Evolutionary conservation across 2,113 vertebrate genomes (phyloP).

Genomic region (Nothocercus nigrocapillus): DNA sequence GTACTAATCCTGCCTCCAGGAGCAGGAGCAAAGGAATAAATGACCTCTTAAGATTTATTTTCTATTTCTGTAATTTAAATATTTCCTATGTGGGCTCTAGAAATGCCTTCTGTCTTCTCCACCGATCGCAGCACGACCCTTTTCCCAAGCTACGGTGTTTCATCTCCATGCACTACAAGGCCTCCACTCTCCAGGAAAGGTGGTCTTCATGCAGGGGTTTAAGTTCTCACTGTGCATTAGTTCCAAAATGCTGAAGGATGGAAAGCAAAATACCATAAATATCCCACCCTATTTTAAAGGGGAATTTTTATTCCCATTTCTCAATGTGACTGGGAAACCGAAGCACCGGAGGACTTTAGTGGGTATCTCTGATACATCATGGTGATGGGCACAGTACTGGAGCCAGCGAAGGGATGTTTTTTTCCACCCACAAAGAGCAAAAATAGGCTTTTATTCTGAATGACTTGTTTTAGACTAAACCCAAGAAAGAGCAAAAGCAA

Average conservation of each 20-base stretch:
- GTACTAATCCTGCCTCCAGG: not conserved
- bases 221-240: not conserved
- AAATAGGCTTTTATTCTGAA: slow-evolving; percentile 58
- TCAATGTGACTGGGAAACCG: slow-evolving; percentile 3
- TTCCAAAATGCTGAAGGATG: not conserved
- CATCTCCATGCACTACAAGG: fast-evolving
- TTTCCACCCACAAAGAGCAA: slow-evolving; percentile 55
- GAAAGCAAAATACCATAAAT: not conserved
- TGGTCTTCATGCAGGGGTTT: not conserved
- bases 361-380: slow-evolving; percentile 24
- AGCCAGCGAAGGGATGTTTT: not conserved
- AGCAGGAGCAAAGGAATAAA: not conserved
- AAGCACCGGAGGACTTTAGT: slow-evolving; percentile 25
- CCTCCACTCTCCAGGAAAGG: not conserved
- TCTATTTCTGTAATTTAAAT: not conserved
- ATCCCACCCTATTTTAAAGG: not conserved
- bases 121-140: not conserved
- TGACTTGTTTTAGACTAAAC: slow-evolving; percentile 60
- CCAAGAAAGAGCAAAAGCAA: slow-evolving; percentile 32
- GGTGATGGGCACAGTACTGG: not conserved
- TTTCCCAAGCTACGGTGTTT: not conserved
- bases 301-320: slow-evolving; percentile 10
- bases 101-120: not conserved
- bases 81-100: not conserved
- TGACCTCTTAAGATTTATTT: not conserved